Percentiles rank a stretch among this genome's conserved stretches.
Conservation (phyloP, 2,888 invertebrate species). For the Apodemia duryi region DNA sequence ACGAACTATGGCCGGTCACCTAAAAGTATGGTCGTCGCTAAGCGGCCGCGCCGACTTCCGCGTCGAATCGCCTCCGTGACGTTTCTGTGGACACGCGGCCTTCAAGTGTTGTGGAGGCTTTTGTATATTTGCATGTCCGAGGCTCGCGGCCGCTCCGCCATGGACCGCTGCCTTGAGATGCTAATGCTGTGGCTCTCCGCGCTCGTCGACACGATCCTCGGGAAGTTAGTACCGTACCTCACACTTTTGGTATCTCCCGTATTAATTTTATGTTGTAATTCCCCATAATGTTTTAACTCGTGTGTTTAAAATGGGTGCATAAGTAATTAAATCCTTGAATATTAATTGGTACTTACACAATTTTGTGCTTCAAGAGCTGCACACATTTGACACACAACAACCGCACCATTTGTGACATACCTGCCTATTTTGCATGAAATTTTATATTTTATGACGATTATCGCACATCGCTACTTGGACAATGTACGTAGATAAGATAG, state of each 20-base stretch:
- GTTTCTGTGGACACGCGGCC: slow-evolving; percentile 22
- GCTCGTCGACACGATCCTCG: slow-evolving; percentile 40
- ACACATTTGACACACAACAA: too few relatives aligned
- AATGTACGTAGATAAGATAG: too few relatives aligned
- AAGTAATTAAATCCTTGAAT: too few relatives aligned
- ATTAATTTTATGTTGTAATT: background rate
- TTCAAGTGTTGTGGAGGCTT: slow-evolving; percentile 19
- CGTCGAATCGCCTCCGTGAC: slow-evolving; percentile 20
- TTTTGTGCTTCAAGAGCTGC: too few relatives aligned
- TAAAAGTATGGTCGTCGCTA: background rate
- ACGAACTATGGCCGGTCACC: slow-evolving; percentile 31
- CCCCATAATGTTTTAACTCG: background rate
- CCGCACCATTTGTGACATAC: too few relatives aligned
- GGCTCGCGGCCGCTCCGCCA: slow-evolving; percentile 22
- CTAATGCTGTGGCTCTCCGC: slow-evolving; percentile 46
- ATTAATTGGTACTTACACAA: too few relatives aligned
- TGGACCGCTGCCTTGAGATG: slow-evolving; percentile 43
- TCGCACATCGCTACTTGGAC: too few relatives aligned
- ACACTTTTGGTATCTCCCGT: background rate
- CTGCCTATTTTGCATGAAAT: too few relatives aligned
- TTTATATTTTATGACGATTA: too few relatives aligned
- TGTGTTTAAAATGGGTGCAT: too few relatives aligned
- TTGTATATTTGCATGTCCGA: slow-evolving; percentile 19
- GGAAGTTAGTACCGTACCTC: slow-evolving; percentile 45
- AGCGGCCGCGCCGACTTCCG: slow-evolving; percentile 19